Conservation (phyloP, 2,797 vertebrate species). For the Prunella strophiata region DNA sequence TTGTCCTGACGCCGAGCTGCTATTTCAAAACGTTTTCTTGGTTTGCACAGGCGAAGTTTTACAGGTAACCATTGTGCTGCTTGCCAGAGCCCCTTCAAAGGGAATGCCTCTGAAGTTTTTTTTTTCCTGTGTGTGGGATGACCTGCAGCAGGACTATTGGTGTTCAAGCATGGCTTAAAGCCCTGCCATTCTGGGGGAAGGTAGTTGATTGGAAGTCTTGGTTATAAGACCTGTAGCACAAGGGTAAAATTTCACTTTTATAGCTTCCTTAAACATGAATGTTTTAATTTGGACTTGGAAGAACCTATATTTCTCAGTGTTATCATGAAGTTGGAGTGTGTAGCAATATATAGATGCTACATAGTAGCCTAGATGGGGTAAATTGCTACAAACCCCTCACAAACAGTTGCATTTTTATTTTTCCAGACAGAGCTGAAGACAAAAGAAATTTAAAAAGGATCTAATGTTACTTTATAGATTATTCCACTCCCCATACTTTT, state of each 20-base stretch:
- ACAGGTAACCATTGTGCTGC: not conserved
- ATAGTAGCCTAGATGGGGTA: not conserved
- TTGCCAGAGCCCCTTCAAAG: not conserved
- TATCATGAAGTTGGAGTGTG: not conserved
- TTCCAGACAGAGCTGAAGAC: not conserved
- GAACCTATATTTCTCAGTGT: not conserved
- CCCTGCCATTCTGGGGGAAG: not conserved
- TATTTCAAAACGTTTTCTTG: not conserved
- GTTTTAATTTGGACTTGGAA: not conserved
- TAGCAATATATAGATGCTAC: not conserved
- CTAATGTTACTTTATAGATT: not conserved
- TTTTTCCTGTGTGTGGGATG: not conserved
- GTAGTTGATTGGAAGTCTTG: not conserved
- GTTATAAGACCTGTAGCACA: not conserved
- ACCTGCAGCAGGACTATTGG: not conserved
- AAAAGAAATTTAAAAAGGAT: not conserved
- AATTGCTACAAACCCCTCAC: not conserved
- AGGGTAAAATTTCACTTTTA: not conserved
- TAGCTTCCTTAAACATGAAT: not conserved
- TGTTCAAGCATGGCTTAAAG: not conserved
- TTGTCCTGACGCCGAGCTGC: not conserved
- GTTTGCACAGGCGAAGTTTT: not conserved
- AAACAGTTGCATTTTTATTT: not conserved
- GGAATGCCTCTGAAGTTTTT: fast-evolving
- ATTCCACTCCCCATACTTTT: not conserved